phyloP scores from a whole-genome alignment of 2,888 invertebrate species.

The Asteroscopus sphinx region DNA sequence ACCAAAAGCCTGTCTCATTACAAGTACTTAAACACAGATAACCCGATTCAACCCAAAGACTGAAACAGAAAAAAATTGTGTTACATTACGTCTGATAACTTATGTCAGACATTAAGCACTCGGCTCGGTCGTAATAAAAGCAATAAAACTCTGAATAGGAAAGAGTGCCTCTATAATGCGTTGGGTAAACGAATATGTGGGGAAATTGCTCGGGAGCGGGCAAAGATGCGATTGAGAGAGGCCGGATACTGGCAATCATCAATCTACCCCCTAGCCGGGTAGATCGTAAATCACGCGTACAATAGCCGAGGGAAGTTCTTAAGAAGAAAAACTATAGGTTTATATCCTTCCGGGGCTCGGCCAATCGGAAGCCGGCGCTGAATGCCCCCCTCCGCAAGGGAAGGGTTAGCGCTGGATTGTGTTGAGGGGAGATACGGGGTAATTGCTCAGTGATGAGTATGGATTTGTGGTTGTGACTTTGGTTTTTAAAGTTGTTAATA shows the following conservation, averaged over 20 bases:
- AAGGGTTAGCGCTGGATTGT: slow-evolving; percentile 73
- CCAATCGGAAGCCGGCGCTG: slow-evolving; percentile 85
- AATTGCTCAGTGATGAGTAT: slow-evolving; percentile 55
- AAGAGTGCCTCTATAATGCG: slow-evolving; percentile 85
- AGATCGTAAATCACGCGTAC: slow-evolving; percentile 87
- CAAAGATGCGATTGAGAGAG: slow-evolving; percentile 78
- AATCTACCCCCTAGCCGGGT: slow-evolving; percentile 79
- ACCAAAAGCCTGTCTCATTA: background rate
- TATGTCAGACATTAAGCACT: slow-evolving; percentile 78
- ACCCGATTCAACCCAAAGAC: slow-evolving; percentile 10
- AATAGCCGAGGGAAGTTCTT: slow-evolving; percentile 89
- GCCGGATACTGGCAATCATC: slow-evolving; percentile 86
- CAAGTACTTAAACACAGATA: slow-evolving; percentile 7
- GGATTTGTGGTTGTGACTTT: slow-evolving; percentile 15
- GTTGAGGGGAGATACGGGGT: slow-evolving; percentile 59
- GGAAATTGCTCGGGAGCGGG: slow-evolving; percentile 83
- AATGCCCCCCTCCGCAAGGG: slow-evolving; percentile 61
- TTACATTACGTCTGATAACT: slow-evolving; percentile 62
- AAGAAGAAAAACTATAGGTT: slow-evolving; percentile 90
- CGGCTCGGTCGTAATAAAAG: slow-evolving; percentile 77
- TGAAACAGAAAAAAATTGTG: slow-evolving; percentile 53
- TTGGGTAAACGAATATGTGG: slow-evolving; percentile 88
- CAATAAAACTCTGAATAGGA: slow-evolving; percentile 85
- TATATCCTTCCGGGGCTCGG: slow-evolving; percentile 89
- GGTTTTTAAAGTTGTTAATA: slow-evolving; percentile 1